These are phyloP conservation scores for Caenorhabditis uteleia DNA, from an alignment of 2,888 invertebrate species.

Conservation along the genomic window DNA sequence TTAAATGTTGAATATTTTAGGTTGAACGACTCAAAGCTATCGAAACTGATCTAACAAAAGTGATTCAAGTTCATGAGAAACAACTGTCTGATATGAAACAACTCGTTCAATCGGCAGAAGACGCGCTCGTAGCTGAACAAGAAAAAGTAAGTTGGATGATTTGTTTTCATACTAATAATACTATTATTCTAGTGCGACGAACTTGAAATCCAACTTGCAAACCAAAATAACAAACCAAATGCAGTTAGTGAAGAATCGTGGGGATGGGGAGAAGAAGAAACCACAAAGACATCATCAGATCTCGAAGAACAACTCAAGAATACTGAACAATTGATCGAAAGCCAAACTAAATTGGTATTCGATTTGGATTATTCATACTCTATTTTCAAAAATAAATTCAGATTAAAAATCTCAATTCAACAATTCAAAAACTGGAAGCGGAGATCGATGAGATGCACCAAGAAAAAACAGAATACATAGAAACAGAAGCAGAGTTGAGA, in stretches of 20 bases:
- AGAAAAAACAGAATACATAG: no score
- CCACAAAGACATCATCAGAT: not conserved
- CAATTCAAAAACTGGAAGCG: not conserved
- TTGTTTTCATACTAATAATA: not conserved
- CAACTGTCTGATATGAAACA: slow-evolving; percentile 4
- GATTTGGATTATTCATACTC: no score
- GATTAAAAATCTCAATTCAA: no score
- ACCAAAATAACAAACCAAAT: not conserved
- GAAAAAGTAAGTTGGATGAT: slow-evolving; percentile 14
- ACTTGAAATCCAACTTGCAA: not conserved
- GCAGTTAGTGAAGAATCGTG: slow-evolving; percentile 11
- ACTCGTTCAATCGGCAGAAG: slow-evolving; percentile 20
- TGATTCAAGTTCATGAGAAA: not conserved
- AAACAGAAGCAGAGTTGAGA: no score
- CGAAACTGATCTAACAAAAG: not conserved
- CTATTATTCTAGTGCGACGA: not conserved
- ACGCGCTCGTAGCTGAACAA: slow-evolving; percentile 17
- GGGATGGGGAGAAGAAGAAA: slow-evolving; percentile 11
- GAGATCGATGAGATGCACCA: not conserved
- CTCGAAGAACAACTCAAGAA: not conserved
- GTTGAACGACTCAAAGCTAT: not conserved
- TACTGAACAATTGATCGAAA: not conserved
- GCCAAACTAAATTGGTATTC: no score
- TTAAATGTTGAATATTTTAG: no score
- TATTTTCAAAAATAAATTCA: no score